A percentile compares a stretch with the other conserved stretches of the same genome.
Evolutionary conservation across 2,888 invertebrate genomes (phyloP).

Genomic region (Ptychoptera contaminata): DNA sequence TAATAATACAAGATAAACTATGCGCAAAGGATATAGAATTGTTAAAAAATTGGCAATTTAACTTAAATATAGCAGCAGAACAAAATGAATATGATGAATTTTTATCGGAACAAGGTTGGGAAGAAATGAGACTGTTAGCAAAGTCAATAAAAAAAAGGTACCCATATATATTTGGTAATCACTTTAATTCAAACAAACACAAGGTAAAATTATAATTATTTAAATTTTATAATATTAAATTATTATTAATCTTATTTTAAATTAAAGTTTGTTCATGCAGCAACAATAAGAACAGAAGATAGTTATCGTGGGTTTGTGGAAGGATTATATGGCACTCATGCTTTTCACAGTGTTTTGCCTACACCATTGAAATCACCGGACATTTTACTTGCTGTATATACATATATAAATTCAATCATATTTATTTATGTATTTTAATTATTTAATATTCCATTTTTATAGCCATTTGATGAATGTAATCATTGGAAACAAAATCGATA

Average conservation of each 20-base stretch:
- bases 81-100: slow-evolving; percentile 36
- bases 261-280: slow-evolving; percentile 44
- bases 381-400: too few relatives aligned
- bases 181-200: too few relatives aligned
- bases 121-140: slow-evolving; percentile 50
- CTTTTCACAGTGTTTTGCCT: too few relatives aligned
- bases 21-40: slow-evolving; percentile 51
- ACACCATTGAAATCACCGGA: too few relatives aligned
- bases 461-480: slow-evolving; percentile 44
- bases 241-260: too few relatives aligned
- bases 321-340: too few relatives aligned
- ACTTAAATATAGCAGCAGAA: slow-evolving; percentile 35
- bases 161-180: too few relatives aligned
- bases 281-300: slow-evolving; percentile 26
- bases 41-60: slow-evolving; percentile 41
- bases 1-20: slow-evolving; percentile 37
- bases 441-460: too few relatives aligned
- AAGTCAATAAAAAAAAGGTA: slow-evolving; percentile 10
- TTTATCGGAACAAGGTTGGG: slow-evolving; percentile 45
- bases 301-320: too few relatives aligned
- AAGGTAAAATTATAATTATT: too few relatives aligned
- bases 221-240: too few relatives aligned
- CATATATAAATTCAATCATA: slow-evolving; percentile 5
- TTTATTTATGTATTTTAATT: slow-evolving; percentile 11
- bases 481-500: too few relatives aligned